phyloP scores from a whole-genome alignment of 2,888 invertebrate species.

The Hirtodrosophila confusa region DNA sequence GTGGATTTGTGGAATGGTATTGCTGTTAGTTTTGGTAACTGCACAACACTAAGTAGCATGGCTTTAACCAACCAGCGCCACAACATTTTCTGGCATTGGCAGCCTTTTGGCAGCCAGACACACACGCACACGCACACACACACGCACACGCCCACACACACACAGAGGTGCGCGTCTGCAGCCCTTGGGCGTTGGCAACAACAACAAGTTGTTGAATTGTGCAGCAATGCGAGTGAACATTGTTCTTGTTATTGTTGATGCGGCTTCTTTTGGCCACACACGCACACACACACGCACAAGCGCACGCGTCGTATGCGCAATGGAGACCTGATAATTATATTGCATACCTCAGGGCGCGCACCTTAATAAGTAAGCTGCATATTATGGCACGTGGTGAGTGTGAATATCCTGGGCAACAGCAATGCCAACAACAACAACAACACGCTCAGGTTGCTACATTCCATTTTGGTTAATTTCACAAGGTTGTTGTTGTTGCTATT shows the following conservation, averaged over 20 bases:
- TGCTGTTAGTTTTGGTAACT: slow-evolving; percentile 43
- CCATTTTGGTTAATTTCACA: slow-evolving; percentile 2
- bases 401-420: slow-evolving; percentile 9
- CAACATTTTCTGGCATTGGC: slow-evolving; percentile 60
- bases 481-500: neutral
- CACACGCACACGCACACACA: neutral
- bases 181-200: slow-evolving; percentile 37
- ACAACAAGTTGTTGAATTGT: slow-evolving; percentile 30
- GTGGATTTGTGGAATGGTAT: slow-evolving; percentile 5
- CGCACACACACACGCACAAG: neutral
- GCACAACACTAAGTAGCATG: slow-evolving; percentile 41
- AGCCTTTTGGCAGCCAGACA: slow-evolving; percentile 40
- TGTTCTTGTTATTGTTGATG: slow-evolving; percentile 15
- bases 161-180: slow-evolving; percentile 14
- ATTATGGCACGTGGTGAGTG: slow-evolving; percentile 26
- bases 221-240: slow-evolving; percentile 13
- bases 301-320: slow-evolving; percentile 27
- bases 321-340: slow-evolving; percentile 45
- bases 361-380: slow-evolving; percentile 26
- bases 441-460: slow-evolving; percentile 3
- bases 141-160: no score
- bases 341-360: slow-evolving; percentile 35
- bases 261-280: slow-evolving; percentile 6
- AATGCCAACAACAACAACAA: slow-evolving; percentile 1
- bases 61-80: slow-evolving; percentile 32